Conservation (phyloP, 2,797 vertebrate species). For the Ptychadena robeensis region DNA sequence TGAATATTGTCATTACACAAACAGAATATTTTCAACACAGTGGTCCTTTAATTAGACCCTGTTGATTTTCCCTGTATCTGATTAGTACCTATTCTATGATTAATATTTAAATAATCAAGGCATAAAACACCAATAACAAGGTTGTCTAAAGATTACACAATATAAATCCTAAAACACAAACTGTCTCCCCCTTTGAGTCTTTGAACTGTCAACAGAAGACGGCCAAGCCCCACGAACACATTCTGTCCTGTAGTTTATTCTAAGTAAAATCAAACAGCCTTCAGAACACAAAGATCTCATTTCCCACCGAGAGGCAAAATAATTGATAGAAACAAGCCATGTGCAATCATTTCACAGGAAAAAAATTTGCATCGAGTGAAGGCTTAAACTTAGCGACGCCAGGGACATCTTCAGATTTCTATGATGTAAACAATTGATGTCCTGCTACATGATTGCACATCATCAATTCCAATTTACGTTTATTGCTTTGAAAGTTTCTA, state of each 20-base stretch:
- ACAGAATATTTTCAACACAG: no score
- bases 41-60: background rate
- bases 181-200: background rate
- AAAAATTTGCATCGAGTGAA: conserved; percentile 39
- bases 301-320: conserved; percentile 34
- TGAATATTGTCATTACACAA: no score
- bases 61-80: background rate
- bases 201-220: conserved; percentile 16
- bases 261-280: conserved; percentile 25
- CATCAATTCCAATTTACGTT: conserved; percentile 59
- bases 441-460: conserved; percentile 32
- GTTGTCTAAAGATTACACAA: background rate
- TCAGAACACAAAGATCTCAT: conserved; percentile 22
- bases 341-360: conserved; percentile 35
- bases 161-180: background rate
- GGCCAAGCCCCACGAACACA: background rate
- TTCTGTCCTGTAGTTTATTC: conserved; percentile 1
- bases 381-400: conserved; percentile 10
- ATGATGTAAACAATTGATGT: conserved; percentile 50
- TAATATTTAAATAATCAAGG: background rate
- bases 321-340: conserved; percentile 37
- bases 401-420: conserved; percentile 19
- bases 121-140: background rate
- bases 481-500: conserved; percentile 51
- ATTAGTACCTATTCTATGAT: background rate